phyloP scores from a whole-genome alignment of 1,140 invertebrate genomes.

The Anoplolepis gracilipes region DNA sequence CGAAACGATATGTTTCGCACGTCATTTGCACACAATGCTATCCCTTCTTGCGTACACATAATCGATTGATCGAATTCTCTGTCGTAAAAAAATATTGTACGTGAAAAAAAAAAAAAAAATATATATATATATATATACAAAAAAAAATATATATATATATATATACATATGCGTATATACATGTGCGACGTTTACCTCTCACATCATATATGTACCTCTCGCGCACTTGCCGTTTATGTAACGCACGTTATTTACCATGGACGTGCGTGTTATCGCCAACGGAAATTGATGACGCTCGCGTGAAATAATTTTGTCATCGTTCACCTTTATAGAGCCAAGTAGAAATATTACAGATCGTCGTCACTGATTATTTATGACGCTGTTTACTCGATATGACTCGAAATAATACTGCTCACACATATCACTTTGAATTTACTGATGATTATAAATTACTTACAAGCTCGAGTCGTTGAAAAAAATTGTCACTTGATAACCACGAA shows the following conservation, averaged over 20 bases:
- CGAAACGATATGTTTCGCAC: not conserved
- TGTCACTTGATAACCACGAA: too few relatives aligned
- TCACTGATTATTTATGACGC: too few relatives aligned
- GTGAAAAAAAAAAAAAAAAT: not conserved
- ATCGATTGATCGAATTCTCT: slow-evolving; percentile 22
- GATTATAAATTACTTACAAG: too few relatives aligned
- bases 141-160: not conserved
- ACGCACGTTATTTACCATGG: slow-evolving; percentile 18
- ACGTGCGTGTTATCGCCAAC: slow-evolving; percentile 20
- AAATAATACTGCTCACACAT: not conserved
- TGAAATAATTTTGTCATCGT: slow-evolving; percentile 1
- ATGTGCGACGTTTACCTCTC: not conserved
- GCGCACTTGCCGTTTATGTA: slow-evolving; percentile 35
- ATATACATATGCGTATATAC: too few relatives aligned
- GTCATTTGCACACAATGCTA: not conserved
- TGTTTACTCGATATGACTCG: not conserved
- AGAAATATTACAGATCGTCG: not conserved
- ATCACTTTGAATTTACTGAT: not conserved
- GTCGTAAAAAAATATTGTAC: not conserved
- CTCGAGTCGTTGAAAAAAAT: too few relatives aligned
- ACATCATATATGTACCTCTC: not conserved
- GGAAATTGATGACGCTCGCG: slow-evolving; percentile 37
- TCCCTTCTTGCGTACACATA: not conserved
- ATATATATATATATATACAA: not conserved
- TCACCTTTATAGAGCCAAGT: not conserved